Evolutionary conservation across 2,888 invertebrate genomes (phyloP).

Genomic region (Cactoblastis cactorum): DNA sequence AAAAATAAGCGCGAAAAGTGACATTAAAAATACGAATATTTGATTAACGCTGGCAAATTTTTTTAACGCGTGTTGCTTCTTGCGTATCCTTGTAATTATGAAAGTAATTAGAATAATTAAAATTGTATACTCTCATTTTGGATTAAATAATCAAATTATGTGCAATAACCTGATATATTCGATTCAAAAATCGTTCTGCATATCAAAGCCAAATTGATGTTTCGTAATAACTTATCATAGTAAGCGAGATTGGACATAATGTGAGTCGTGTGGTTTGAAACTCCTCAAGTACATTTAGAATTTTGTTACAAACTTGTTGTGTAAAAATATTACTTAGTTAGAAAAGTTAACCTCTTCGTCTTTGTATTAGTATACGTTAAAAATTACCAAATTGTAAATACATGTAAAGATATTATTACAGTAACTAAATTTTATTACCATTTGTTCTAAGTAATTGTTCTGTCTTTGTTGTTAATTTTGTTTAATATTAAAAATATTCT

Average conservation of each 20-base stretch:
- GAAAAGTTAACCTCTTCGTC: constrained; percentile 60
- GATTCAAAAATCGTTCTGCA: constrained; percentile 52
- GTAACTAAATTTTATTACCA: constrained; percentile 77
- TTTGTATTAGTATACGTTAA: constrained; percentile 75
- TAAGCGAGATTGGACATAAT: constrained; percentile 22
- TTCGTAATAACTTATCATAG: constrained; percentile 46
- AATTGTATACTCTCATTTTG: constrained; percentile 44
- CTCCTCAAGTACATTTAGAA: constrained; percentile 45
- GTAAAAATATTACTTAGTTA: constrained; percentile 49
- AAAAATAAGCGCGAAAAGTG: constrained; percentile 10
- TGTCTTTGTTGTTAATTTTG: constrained; percentile 75
- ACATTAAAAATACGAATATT: constrained; percentile 11
- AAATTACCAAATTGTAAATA: constrained; percentile 77
- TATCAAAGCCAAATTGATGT: constrained; percentile 71
- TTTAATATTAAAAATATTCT: constrained; percentile 59
- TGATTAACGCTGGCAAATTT: constrained; percentile 32
- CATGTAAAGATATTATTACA: constrained; percentile 76
- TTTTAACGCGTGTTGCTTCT: constrained; percentile 44
- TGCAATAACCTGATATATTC: constrained; percentile 65
- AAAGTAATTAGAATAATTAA: constrained; percentile 25
- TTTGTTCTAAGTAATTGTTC: constrained; percentile 76
- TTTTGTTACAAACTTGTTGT: constrained; percentile 70
- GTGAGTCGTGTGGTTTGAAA: constrained; percentile 45
- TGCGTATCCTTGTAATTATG: constrained; percentile 35
- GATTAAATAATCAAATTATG: constrained; percentile 45